Evolutionary conservation across 2,113 vertebrate genomes (phyloP), one percentile per base, ranked within the genome.

Genomic region (Ranitomeya imitator): DNA sequence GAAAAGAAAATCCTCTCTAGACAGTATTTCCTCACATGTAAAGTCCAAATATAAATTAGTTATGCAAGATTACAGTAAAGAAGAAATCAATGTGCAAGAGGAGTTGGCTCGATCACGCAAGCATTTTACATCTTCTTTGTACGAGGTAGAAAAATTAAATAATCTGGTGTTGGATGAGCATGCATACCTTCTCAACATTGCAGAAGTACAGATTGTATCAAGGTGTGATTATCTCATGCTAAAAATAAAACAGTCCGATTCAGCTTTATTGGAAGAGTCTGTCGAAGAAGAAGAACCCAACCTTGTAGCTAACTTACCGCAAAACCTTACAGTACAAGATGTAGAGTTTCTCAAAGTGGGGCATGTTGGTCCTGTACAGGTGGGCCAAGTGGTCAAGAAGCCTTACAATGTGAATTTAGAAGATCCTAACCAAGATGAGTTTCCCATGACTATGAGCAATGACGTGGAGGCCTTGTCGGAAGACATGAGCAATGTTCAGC

Each of bases 211-310:
- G 94, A 96, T 97, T 0, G 94, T 99, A 89, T 99, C 98, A 14
- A 96, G 97, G 89, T 99, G 97, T 26, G 98, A 99, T 92, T 99
- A 99, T 91, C 96, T 99, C 89, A 95, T 97, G 19, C 96, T 97
- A 94, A 97, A 96, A 91, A 97, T 97, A 89, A 97, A 97, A 91
- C 98, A 99, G 92, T 96, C 96, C 0, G 98, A 99, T 54, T 95
- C 96, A 0, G 95, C 96, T 18, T 92, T 99, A 7, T 90, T 99
- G 63, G 97, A 98, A 90, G 97, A 99, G 18, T 93, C 94, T 0
- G 94, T 93, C 0, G 97, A 97, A 0, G 97, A 99, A 85, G 97
- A 98, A 74, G 96, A 96, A 52, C 94, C 96, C 1, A 97, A 98
- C 77, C 90, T 97, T 79, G 96, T 93, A 5, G 95, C 94, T 91